A percentile compares a stretch with the other conserved stretches of the same genome.
Evolutionary conservation across 1,140 invertebrate genomes (phyloP).

Genomic region (Platyura marginata): DNA sequence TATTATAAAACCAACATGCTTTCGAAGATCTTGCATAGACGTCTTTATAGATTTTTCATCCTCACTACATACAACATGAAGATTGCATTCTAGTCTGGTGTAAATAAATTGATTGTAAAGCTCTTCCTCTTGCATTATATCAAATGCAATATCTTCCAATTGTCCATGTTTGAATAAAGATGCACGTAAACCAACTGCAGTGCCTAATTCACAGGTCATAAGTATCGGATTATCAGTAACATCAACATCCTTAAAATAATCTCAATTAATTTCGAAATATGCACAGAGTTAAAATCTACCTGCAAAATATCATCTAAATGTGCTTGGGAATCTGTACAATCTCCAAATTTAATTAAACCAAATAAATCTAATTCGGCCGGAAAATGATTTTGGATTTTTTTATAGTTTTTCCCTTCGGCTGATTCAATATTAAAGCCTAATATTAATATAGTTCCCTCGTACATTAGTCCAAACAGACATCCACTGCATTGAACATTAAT

Average conservation of each 20-base stretch:
- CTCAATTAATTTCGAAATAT: no score
- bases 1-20: conserved; percentile 32
- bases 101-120: conserved; percentile 46
- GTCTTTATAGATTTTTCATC: conserved; percentile 31
- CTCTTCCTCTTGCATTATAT: conserved; percentile 37
- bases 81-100: conserved; percentile 33
- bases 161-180: conserved; percentile 52
- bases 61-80: conserved; percentile 32
- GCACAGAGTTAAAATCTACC: no score
- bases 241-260: conserved; percentile 14
- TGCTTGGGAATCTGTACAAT: conserved; percentile 29
- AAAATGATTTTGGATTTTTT: conserved; percentile 39
- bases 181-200: conserved; percentile 34
- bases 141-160: conserved; percentile 38
- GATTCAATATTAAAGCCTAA: conserved; percentile 41
- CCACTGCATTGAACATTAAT: conserved; percentile 37
- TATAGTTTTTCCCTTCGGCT: conserved; percentile 30
- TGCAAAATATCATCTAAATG: conserved; percentile 40
- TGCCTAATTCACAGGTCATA: conserved; percentile 34
- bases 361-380: conserved; percentile 56
- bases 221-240: conserved; percentile 57
- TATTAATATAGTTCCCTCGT: conserved; percentile 45
- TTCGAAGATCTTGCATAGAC: conserved; percentile 32
- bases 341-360: conserved; percentile 43
- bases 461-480: conserved; percentile 52